Conservation (phyloP, 2,113 vertebrate genomes). For the Chroicocephalus ridibundus region DNA sequence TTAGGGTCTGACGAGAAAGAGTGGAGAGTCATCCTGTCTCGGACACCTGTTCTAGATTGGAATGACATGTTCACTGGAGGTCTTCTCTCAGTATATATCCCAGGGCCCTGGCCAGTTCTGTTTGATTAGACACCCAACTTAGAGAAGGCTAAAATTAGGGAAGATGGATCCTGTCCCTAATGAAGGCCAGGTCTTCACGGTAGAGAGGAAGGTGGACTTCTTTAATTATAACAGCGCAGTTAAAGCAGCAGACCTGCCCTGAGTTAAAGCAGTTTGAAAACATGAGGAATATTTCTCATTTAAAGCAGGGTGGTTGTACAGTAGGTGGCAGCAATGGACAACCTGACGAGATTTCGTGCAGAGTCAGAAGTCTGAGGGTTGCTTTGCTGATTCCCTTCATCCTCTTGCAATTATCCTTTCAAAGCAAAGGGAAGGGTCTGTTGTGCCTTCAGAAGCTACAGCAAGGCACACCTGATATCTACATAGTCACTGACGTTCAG, state of each 20-base stretch:
- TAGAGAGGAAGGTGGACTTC: not conserved
- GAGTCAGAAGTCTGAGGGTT: not conserved
- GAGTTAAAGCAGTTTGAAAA: not conserved
- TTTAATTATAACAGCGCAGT: not conserved
- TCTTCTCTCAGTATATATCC: not conserved
- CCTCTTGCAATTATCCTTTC: not conserved
- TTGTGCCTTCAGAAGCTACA: not conserved
- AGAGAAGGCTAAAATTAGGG: not conserved
- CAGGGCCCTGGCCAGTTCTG: not conserved
- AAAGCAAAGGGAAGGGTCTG: not conserved
- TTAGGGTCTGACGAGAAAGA: not conserved
- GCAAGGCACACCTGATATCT: not conserved
- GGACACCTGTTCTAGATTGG: not conserved
- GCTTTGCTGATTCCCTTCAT: not conserved
- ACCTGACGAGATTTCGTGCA: fast-evolving
- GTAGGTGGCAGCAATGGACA: not conserved
- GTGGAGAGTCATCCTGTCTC: not conserved
- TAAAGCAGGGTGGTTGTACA: not conserved
- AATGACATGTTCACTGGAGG: fast-evolving
- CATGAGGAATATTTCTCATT: not conserved
- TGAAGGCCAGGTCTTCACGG: not conserved
- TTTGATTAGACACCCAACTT: not conserved
- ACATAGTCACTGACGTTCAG: not conserved
- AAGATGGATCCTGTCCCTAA: not conserved
- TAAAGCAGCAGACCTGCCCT: not conserved